These are phyloP conservation scores for Stomatorhinus walkeri DNA, from an alignment of 2,797 vertebrate species.

Conservation along the genomic window DNA sequence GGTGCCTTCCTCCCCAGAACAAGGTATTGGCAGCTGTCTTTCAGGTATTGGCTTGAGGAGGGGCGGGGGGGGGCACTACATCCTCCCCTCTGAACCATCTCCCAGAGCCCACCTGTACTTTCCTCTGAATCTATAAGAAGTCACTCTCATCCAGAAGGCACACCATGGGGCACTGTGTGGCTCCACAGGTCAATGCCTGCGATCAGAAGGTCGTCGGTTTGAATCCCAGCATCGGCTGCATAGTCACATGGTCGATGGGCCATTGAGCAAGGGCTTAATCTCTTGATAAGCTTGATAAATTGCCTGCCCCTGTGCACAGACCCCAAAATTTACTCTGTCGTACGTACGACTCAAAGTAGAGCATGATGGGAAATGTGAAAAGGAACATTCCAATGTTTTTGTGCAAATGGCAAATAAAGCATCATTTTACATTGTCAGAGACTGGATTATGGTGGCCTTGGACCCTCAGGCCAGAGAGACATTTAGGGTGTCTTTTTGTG, in stretches of 20 bases:
- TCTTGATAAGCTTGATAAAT: not conserved
- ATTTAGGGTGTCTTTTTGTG: not conserved
- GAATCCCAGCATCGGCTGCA: not conserved
- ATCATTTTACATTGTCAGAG: not conserved
- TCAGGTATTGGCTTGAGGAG: too few relatives aligned
- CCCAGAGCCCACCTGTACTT: not conserved
- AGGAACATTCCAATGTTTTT: not conserved
- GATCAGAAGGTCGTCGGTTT: not conserved
- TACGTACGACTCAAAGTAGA: not conserved
- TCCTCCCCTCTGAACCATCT: not conserved
- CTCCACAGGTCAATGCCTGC: not conserved
- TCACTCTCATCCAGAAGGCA: not conserved
- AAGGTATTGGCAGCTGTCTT: constrained; percentile 10
- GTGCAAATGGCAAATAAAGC: not conserved
- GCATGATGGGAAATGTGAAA: not conserved
- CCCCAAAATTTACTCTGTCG: not conserved
- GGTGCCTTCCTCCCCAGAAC: constrained; percentile 1
- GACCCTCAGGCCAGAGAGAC: not conserved
- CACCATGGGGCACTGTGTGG: not conserved
- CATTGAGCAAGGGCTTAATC: not conserved
- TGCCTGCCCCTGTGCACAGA: not conserved
- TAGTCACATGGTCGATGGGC: not conserved
- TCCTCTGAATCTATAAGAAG: not conserved
- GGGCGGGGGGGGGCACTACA: not conserved
- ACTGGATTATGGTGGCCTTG: not conserved